Evolutionary conservation across 2,797 vertebrate species (phyloP).

Genomic region (Dromococcyx pavoninus): DNA sequence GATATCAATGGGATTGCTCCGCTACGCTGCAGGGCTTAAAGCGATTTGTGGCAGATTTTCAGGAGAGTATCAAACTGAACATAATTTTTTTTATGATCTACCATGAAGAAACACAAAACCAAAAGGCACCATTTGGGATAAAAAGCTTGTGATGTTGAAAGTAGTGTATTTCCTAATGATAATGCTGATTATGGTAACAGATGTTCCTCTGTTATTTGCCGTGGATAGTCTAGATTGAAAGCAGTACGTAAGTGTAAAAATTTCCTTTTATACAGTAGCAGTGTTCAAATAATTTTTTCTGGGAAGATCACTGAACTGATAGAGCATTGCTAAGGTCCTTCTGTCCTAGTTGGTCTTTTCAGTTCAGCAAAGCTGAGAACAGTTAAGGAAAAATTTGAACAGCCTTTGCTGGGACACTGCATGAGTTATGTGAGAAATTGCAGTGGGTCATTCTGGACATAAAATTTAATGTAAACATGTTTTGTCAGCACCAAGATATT

Average conservation of each 20-base stretch:
- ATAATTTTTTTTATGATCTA: neutral
- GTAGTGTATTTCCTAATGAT: neutral
- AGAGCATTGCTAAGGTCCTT: neutral
- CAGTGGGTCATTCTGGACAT: constrained; percentile 11
- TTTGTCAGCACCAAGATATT: constrained; percentile 50
- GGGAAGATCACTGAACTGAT: neutral
- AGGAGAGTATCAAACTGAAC: neutral
- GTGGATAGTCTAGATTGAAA: neutral
- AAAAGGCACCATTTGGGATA: neutral
- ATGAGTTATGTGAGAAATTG: neutral
- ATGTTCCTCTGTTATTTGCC: neutral
- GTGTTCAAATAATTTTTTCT: neutral
- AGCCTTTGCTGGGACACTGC: neutral
- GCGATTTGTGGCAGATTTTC: neutral
- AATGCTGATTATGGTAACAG: neutral
- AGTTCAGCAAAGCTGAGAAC: neutral
- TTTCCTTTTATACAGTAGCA: neutral
- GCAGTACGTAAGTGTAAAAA: neutral
- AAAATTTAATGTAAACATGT: constrained; percentile 41
- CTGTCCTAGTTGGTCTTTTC: neutral
- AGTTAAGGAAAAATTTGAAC: neutral
- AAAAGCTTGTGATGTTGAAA: neutral
- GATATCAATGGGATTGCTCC: fast-evolving
- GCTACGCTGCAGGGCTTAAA: neutral
- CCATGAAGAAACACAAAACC: neutral